Base-by-base conservation (phyloP, 2,888 invertebrate species). In the Spisula subtruncata region DNA sequence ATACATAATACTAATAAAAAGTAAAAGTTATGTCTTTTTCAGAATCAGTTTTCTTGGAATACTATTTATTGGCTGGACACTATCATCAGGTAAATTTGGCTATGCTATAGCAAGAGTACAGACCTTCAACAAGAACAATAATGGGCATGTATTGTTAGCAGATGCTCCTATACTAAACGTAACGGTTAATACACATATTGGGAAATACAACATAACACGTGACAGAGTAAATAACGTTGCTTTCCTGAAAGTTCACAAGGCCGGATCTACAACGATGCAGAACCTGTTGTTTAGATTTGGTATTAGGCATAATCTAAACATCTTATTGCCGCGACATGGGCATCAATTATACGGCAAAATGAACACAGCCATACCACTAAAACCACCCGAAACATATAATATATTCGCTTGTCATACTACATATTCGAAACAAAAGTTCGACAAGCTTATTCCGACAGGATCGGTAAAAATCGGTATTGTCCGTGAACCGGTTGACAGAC, bases 401-500 rank as follows among this genome's bases (percentile, higher is more conserved):
- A 75, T 87, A 5, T 81, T 90, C 29, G 87, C 90, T 20, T 87
- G 86, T 80, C 92, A 91, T 56, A 87, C 88, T 1, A 51, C 83
- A 8, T 92, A 89, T 75, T 83, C 82, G 10, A 89, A 86, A 51
- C 20, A 56, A 4, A 41, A 48, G 25, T 90, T 87, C 85, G 35
- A 85, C 29, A 82, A 56, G 25, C 83, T 87, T 29, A 85, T 92
- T 29, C 92, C 90, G 32, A 41, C 54, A 20, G 91, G 91, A 82
- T 85, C 91, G 32, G 84, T 92, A 20, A 83, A 82, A 14, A 86
- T 92, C 56, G 90, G 84, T 14, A 92, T 92, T 51, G 83, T 92
- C 29, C 85, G 91, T 20, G 90, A 91, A 32, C 92, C 92, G 14
- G 85, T 91, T 6, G 89, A 89, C 51, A 83, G 91, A n/a, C 87